Conservation (phyloP, 1,140 invertebrate species). For the Aplysia californica region DNA sequence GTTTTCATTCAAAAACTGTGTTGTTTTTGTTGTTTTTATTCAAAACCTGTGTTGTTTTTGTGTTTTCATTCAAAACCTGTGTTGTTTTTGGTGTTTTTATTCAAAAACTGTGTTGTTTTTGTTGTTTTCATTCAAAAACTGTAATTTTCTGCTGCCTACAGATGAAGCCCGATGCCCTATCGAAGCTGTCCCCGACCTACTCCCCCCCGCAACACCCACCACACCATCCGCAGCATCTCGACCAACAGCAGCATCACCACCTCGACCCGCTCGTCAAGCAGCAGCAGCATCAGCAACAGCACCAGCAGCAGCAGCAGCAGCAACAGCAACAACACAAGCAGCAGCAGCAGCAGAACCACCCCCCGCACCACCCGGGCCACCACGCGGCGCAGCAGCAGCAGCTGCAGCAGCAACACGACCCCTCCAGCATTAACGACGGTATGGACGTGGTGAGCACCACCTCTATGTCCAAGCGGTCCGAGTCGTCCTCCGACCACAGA, state of each 20-base stretch:
- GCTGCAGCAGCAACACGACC: background rate
- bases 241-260: slow-evolving; percentile 13
- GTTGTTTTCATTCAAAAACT: too few relatives aligned
- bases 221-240: background rate
- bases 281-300: background rate
- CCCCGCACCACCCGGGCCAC: background rate
- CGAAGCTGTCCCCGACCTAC: slow-evolving; percentile 2
- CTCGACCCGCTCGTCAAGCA: background rate
- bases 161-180: slow-evolving; percentile 18
- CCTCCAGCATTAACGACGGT: slow-evolving; percentile 10
- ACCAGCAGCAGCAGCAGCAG: background rate
- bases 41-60: background rate
- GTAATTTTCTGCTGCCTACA: background rate
- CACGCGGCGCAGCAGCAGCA: background rate
- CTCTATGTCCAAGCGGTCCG: background rate
- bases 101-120: too few relatives aligned
- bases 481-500: background rate
- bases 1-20: too few relatives aligned
- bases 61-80: too few relatives aligned
- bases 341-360: background rate
- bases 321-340: background rate
- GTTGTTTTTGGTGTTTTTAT: too few relatives aligned
- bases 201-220: slow-evolving; percentile 9
- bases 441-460: slow-evolving; percentile 24
- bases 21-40: too few relatives aligned